Evolutionary conservation across 1,140 invertebrate species (phyloP).

Genomic region (Cydia amplana): DNA sequence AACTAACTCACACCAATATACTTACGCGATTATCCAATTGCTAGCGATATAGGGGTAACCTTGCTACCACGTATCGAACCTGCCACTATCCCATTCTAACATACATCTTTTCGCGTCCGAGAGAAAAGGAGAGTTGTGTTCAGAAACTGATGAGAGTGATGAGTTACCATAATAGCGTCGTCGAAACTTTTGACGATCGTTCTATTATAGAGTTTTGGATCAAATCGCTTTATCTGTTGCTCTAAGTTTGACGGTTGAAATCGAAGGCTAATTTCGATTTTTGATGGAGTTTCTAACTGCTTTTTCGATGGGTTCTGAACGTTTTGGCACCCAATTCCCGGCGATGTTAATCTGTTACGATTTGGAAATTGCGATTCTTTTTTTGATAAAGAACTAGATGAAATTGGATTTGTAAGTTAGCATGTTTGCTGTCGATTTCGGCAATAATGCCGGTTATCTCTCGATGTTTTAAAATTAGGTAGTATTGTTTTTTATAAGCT

Average conservation of each 20-base stretch:
- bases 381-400: neutral
- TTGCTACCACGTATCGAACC: neutral
- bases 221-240: conserved; percentile 21
- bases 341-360: conserved; percentile 4
- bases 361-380: conserved; percentile 5
- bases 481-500: too few species aligned
- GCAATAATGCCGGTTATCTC: neutral
- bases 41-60: too few species aligned
- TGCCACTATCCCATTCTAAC: neutral
- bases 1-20: too few species aligned
- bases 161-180: neutral
- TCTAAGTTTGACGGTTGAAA: conserved; percentile 9
- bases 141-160: neutral
- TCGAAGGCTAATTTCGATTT: conserved; percentile 26
- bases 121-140: neutral
- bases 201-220: conserved; percentile 9
- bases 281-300: conserved; percentile 14
- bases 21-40: neutral
- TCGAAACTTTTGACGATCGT: conserved; percentile 6
- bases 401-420: neutral
- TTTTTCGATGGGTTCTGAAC: conserved; percentile 1
- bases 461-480: neutral
- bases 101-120: neutral
- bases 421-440: neutral
- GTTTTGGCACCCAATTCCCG: conserved; percentile 3